A percentile compares a stretch with the other conserved stretches of the same genome.
Evolutionary conservation across 2,113 vertebrate species (phyloP).

Genomic region (Meriones unguiculatus): DNA sequence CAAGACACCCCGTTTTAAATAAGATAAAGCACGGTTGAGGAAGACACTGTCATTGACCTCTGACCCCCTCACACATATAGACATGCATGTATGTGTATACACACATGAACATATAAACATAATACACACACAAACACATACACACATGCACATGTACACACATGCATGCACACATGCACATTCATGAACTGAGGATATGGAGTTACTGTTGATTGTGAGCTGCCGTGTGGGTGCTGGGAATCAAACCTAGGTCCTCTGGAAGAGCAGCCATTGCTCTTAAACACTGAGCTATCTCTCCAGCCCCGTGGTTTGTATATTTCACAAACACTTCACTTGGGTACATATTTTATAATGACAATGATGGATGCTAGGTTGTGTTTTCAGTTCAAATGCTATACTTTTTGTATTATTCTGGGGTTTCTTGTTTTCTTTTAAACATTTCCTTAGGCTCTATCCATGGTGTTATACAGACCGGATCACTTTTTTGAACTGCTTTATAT

Average conservation of each 20-base stretch:
- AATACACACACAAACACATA: not conserved
- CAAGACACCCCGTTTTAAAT: not conserved
- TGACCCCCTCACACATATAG: too few species aligned
- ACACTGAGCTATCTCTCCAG: not conserved
- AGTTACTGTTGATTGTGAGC: not conserved
- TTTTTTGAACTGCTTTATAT: not conserved
- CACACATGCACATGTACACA: not conserved
- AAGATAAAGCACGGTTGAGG: not conserved
- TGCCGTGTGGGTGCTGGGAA: not conserved
- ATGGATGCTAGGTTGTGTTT: not conserved
- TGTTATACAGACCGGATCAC: not conserved
- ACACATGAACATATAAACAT: not conserved
- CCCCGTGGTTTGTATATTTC: not conserved
- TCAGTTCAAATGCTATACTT: not conserved
- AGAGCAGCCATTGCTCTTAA: not conserved
- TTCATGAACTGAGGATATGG: too few species aligned
- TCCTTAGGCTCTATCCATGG: not conserved
- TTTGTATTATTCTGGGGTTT: not conserved
- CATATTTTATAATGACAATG: not conserved
- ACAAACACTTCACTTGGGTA: not conserved
- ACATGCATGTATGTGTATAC: too few species aligned
- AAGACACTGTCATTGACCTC: not conserved
- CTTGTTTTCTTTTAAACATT: not conserved
- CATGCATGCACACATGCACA: not conserved
- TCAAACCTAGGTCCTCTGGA: not conserved